Conservation (phyloP, 35 echinoderm and acorn worm genomes). For the Apostichopus parvimensis region DNA sequence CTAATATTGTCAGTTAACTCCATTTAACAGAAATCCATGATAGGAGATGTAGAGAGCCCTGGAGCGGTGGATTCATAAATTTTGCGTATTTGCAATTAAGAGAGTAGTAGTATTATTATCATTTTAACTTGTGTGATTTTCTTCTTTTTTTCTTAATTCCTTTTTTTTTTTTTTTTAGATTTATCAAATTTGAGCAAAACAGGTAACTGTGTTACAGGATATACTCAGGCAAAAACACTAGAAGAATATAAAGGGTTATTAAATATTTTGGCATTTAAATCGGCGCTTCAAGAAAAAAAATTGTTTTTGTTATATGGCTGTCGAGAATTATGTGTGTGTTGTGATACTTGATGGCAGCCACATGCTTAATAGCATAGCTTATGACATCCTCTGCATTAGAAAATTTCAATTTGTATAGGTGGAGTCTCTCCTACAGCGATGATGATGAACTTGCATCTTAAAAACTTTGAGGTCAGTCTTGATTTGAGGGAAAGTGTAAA, state of each 20-base stretch:
- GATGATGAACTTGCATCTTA: conserved; percentile 14
- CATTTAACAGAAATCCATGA: no score
- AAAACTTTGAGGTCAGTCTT: conserved; percentile 11
- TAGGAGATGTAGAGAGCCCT: not conserved
- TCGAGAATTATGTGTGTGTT: not conserved
- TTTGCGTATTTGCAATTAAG: not conserved
- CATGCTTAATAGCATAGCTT: no score
- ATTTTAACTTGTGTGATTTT: not conserved
- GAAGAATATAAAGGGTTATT: no score
- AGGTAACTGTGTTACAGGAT: not conserved
- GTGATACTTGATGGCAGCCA: no score
- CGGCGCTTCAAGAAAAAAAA: no score
- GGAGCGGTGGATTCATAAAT: not conserved
- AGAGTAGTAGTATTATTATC: not conserved
- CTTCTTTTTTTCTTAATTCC: not conserved
- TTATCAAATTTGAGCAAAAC: not conserved
- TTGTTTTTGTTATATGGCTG: not conserved
- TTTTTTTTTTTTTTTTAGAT: not conserved
- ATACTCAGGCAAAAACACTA: not conserved
- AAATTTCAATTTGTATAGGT: no score
- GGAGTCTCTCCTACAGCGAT: not conserved
- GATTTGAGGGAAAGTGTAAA: conserved; percentile 14
- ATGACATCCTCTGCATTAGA: no score
- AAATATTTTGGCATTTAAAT: no score
- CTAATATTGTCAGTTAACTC: no score